Evolutionary conservation across 53 echinoderm and acorn worm genomes (phyloP).

Genomic region (Paracentrotus lividus): DNA sequence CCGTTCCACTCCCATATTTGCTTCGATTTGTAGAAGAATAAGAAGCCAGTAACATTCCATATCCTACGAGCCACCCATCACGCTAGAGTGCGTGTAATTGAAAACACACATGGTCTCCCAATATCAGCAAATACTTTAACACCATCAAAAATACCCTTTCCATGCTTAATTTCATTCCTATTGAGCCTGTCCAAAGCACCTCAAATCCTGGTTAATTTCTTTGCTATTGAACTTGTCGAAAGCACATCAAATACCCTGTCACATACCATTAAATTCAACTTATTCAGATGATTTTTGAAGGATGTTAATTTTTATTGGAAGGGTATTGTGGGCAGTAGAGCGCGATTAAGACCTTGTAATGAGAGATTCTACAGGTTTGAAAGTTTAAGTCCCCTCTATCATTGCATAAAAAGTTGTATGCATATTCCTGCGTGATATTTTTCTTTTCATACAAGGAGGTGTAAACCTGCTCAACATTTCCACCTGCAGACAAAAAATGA

Average conservation of each 20-base stretch:
- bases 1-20: background rate
- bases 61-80: background rate
- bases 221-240: constrained; percentile 12
- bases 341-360: background rate
- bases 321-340: background rate
- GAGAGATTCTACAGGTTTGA: background rate
- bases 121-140: constrained; percentile 33
- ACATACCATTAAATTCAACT: background rate
- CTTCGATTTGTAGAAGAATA: background rate
- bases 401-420: background rate
- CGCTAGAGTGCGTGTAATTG: constrained; percentile 5
- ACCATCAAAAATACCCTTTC: constrained; percentile 37
- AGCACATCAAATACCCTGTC: constrained; percentile 26
- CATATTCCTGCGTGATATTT: background rate
- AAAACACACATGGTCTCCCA: constrained; percentile 11
- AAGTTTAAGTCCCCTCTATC: background rate
- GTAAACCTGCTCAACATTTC: too few relatives aligned
- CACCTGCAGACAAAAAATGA: too few relatives aligned
- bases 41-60: background rate
- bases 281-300: background rate
- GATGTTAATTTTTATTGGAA: background rate
- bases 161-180: constrained; percentile 44
- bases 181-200: background rate
- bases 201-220: constrained; percentile 31
- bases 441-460: too few relatives aligned